Base-by-base conservation (phyloP, 2,113 vertebrate species). In the Archilochus colubris region DNA sequence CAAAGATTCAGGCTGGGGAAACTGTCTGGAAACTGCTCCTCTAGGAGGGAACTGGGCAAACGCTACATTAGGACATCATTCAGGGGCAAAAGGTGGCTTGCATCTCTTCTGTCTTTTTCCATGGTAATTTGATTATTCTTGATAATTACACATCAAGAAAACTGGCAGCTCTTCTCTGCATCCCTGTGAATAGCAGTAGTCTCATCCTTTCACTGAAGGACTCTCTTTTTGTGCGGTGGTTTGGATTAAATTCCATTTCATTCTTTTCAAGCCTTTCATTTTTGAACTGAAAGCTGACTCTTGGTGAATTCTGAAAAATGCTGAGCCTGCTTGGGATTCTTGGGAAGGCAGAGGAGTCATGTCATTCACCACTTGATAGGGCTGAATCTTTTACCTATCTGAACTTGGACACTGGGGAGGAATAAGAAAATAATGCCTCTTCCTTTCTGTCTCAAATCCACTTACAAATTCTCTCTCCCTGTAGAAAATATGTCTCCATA, bases 241-340 rank as follows among this genome's bases (percentile, higher is more conserved):
- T 95, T 95, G 78, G 50, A 91, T 80, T 86, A 82, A 86, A 73
- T 51, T 70, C 12, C 12, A 80, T 80, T 95, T 67, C 80, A 55
- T 77, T 92, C 68, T 91, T 90, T 86, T 80, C 33, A 79, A 91
- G 43, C 44, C 54, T 74, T 57, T 82, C 2, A 63, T 50, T 88
- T 86, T 78, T 57, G 15, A 93, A 55, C 95, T 87, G 84, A 94
- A 89, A 94, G 54, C 50, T 94, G 94, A 93, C 51, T 74, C 58
- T 86, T 2, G 0, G 24, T 66, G 54, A 78, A 27, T 92, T 93
- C 86, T 84, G 54, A 33, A 82, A 92, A 91, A 67, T 38, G 58
- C 72, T 91, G 55, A 92, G 9, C 87, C 76, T 92, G 40, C 67
- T 67, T 87, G 33, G 17, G 20, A 80, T 92, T 94, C 89, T 33